phyloP scores from a whole-genome alignment of 1,140 invertebrate species.

The Littorina saxatilis region DNA sequence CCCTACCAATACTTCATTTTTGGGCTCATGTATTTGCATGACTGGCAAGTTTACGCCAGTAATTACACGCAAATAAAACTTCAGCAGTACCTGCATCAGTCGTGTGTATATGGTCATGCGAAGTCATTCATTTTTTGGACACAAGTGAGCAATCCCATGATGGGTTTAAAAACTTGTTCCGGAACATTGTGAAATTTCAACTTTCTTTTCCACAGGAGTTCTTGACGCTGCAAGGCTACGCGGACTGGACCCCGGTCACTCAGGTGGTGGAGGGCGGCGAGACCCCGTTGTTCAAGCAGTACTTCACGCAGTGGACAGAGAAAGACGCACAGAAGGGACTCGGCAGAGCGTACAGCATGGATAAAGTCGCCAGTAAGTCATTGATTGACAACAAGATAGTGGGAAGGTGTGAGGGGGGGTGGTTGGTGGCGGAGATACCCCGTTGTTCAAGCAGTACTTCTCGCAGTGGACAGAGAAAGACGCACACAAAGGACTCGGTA shows the following conservation, averaged over 20 bases:
- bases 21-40: too few species aligned
- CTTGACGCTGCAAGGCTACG: slow-evolving; percentile 84
- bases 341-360: slow-evolving; percentile 66
- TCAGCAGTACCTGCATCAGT: too few species aligned
- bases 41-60: too few species aligned
- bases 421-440: slow-evolving; percentile 56
- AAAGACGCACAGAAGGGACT: slow-evolving; percentile 71
- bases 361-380: slow-evolving; percentile 57
- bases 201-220: too few species aligned
- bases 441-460: slow-evolving; percentile 71
- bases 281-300: slow-evolving; percentile 70
- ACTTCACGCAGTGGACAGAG: slow-evolving; percentile 62
- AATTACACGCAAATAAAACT: too few species aligned
- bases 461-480: slow-evolving; percentile 63
- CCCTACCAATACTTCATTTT: too few species aligned
- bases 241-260: slow-evolving; percentile 85
- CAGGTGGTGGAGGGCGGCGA: slow-evolving; percentile 67
- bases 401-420: neutral
- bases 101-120: too few species aligned
- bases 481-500: slow-evolving; percentile 70
- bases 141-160: too few species aligned
- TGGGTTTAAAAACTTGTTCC: too few species aligned
- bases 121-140: too few species aligned
- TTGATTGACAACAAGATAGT: neutral
- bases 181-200: neutral